These are phyloP conservation scores for Ferrisia virgata DNA, from an alignment of 2,888 invertebrate species.

Conservation along the genomic window DNA sequence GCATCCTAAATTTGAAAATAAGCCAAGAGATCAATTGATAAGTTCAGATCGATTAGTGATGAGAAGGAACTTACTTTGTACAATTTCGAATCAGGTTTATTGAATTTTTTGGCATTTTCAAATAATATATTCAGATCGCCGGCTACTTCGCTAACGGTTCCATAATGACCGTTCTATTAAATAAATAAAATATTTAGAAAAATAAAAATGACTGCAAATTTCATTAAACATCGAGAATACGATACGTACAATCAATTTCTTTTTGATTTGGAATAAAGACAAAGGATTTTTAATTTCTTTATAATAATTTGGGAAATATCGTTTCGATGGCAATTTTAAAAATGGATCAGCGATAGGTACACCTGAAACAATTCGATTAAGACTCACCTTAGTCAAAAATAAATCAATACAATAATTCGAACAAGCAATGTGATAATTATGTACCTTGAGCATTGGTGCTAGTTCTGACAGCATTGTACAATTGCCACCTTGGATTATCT, in stretches of 20 bases:
- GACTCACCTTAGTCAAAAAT: no score
- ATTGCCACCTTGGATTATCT: slow-evolving; percentile 84
- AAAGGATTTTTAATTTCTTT: slow-evolving; percentile 94
- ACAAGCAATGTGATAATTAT: slow-evolving; percentile 32
- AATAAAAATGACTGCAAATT: background rate
- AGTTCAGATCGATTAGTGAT: no score
- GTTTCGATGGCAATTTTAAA: slow-evolving; percentile 84
- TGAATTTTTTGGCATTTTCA: slow-evolving; percentile 92
- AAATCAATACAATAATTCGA: background rate
- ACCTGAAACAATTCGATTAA: slow-evolving; percentile 56
- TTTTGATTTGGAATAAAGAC: slow-evolving; percentile 85
- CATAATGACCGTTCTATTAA: slow-evolving; percentile 69
- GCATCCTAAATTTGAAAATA: slow-evolving; percentile 65
- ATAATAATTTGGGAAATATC: slow-evolving; percentile 95
- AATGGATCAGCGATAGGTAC: slow-evolving; percentile 85
- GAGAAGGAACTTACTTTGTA: slow-evolving; percentile 63
- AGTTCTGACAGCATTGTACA: slow-evolving; percentile 78
- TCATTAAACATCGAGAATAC: background rate
- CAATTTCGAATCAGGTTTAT: slow-evolving; percentile 72
- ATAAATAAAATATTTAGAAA: slow-evolving; percentile 48
- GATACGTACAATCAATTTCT: slow-evolving; percentile 64
- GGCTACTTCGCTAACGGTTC: slow-evolving; percentile 82
- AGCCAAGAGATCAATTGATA: background rate
- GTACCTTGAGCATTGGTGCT: slow-evolving; percentile 57
- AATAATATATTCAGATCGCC: slow-evolving; percentile 95